A percentile compares a stretch with the other conserved stretches of the same genome.
Conservation (phyloP, 1,140 invertebrate genomes). For the Spodoptera litura region DNA sequence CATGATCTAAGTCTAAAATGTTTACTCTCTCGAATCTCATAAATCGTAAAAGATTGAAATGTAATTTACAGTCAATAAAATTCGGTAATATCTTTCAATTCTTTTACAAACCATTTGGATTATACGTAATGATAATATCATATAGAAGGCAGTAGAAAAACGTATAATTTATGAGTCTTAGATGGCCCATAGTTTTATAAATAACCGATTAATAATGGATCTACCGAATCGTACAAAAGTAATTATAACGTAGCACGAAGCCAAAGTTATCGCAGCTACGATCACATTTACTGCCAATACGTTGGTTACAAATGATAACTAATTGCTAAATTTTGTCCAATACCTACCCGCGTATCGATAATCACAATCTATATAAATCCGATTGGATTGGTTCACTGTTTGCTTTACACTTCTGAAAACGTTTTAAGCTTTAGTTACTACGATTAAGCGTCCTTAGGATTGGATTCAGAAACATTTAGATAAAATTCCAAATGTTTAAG, state of each 20-base stretch:
- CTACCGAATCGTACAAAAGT: not conserved
- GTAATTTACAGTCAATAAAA: too few relatives aligned
- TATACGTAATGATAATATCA: too few relatives aligned
- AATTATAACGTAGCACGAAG: conserved; percentile 17
- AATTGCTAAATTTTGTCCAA: conserved; percentile 27
- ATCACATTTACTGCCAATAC: conserved; percentile 22
- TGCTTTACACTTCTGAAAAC: conserved; percentile 9
- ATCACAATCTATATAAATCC: conserved; percentile 32
- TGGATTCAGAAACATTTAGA: not conserved
- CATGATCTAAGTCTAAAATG: not conserved
- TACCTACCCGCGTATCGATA: conserved; percentile 11
- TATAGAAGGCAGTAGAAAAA: too few relatives aligned
- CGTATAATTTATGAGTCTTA: too few relatives aligned
- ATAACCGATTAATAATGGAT: not conserved
- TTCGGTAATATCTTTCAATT: too few relatives aligned
- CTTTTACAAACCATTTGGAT: too few relatives aligned
- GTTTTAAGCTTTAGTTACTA: conserved; percentile 18
- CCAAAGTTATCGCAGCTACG: conserved; percentile 17
- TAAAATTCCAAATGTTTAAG: conserved; percentile 6
- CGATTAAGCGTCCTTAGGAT: conserved; percentile 1
- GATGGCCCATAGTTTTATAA: not conserved
- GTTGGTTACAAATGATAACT: conserved; percentile 12
- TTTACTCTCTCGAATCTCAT: not conserved
- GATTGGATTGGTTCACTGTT: conserved; percentile 23
- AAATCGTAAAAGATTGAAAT: too few relatives aligned